Conservation (phyloP, 2,888 invertebrate genomes). For the Drosophila diplacantha region DNA sequence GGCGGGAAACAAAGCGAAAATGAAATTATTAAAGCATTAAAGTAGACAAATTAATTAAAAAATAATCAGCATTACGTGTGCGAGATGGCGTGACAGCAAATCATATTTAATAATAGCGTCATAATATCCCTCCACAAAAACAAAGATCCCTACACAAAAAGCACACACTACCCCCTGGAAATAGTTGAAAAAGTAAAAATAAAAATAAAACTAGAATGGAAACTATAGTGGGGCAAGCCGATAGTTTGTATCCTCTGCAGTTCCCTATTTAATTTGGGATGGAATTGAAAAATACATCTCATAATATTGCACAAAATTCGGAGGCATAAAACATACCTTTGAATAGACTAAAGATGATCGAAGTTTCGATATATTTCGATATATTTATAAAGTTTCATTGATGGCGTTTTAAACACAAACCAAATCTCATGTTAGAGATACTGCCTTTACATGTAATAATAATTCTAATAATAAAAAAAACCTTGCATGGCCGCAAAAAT, state of each 20-base stretch:
- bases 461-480: neutral
- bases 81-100: conserved; percentile 73
- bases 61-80: conserved; percentile 74
- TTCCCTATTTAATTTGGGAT: neutral
- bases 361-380: too few relatives aligned
- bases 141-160: conserved; percentile 47
- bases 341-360: neutral
- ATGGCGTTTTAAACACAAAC: neutral
- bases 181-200: conserved; percentile 14
- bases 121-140: conserved; percentile 45
- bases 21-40: conserved; percentile 74
- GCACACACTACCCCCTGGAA: conserved; percentile 16
- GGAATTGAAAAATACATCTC: neutral
- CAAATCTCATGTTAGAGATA: too few relatives aligned
- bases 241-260: neutral
- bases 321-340: neutral
- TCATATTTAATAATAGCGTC: conserved; percentile 66
- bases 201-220: neutral
- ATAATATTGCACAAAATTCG: too few relatives aligned
- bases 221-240: too few relatives aligned
- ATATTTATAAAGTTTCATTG: neutral
- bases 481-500: conserved; percentile 65
- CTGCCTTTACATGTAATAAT: neutral
- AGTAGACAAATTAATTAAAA: conserved; percentile 73
- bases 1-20: conserved; percentile 35